These are phyloP conservation scores for Pseudochirops corinnae DNA, from an alignment of 2,797 vertebrate species.

Conservation along the genomic window DNA sequence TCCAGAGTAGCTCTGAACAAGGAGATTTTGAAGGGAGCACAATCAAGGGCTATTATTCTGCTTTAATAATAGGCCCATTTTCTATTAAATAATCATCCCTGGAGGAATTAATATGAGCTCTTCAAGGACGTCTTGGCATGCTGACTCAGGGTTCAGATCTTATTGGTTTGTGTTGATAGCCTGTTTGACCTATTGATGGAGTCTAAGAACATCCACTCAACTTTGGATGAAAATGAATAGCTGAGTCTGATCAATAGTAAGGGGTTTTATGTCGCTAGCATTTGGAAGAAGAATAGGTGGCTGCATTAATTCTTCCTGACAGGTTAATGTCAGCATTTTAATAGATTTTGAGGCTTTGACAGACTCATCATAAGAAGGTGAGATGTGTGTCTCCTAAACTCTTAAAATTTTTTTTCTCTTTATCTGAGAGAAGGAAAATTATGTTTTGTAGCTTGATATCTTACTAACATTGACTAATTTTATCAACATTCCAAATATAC, in stretches of 20 bases:
- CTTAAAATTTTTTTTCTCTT: conserved; percentile 35
- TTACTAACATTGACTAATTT: conserved; percentile 56
- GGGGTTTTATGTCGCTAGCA: conserved; percentile 78
- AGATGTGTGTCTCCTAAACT: conserved; percentile 63
- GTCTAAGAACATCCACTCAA: conserved; percentile 31
- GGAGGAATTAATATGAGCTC: conserved; percentile 41
- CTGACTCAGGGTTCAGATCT: conserved; percentile 62
- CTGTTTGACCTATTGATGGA: conserved; percentile 74
- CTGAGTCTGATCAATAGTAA: conserved; percentile 74
- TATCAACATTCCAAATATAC: neutral
- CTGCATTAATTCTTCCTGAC: conserved; percentile 75
- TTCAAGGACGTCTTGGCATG: conserved; percentile 40
- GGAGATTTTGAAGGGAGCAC: neutral
- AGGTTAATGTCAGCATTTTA: conserved; percentile 72
- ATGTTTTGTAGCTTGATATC: conserved; percentile 59
- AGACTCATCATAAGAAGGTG: conserved; percentile 74
- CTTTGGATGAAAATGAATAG: conserved; percentile 67
- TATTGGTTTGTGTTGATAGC: conserved; percentile 48
- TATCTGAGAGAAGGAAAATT: neutral
- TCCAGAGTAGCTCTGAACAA: neutral
- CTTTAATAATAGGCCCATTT: conserved; percentile 34
- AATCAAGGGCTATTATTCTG: neutral
- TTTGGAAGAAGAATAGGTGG: conserved; percentile 72
- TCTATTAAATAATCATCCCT: conserved; percentile 52
- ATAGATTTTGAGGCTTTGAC: conserved; percentile 76